Base-by-base conservation (phyloP, 1,140 invertebrate species). In the Heliconius nattereri region DNA sequence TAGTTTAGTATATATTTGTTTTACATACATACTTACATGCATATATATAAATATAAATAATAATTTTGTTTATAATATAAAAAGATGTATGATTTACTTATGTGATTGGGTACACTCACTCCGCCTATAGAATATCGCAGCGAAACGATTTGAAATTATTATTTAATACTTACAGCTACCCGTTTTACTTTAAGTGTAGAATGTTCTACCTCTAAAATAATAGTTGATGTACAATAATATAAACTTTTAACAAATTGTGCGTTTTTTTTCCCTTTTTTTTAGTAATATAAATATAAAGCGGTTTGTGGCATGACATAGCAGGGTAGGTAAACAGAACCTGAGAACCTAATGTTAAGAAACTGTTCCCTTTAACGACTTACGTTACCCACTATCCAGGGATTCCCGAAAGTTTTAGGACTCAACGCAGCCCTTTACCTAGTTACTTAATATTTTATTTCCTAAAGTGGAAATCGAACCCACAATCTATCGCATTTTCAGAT, bases 221-320 rank as follows among this genome's bases (percentile, higher is more conserved):
- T 94, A 94, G 91, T 94, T 92, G 92, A 92, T 94, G 91, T 94
- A 94, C 91, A 93, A 92, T 91, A 91, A 89, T 91, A 90, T 91
- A 93, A 92, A 92, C 91, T 90, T 92, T 94, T 93, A 92, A 93
- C 90, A 90, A 88, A 91, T 88, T 79, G 80, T 85, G 81, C 81
- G 40, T 84, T 91, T 90, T 35, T 26, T 35, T 37, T 26, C 19
- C 7, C 3, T 7, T 29, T 29, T 66, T 16, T 66, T 26, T 57
- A 7, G 19, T 26, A 74, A 7, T 54, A 74, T 29, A 7, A 20
- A 20, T 45, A 45, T 45, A 45, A 7, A 32, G 32, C 32, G 0
- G 5, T 45, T 45, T 45, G 40, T 45, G 11, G 0, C 5, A 16
- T 45, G 3, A 3, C 40, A 45, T 45, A 45, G 3, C 40, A 45